Evolutionary conservation across 2,113 vertebrate species (phyloP), one percentile per base, ranked within the genome.

Genomic region (Pipra filicauda): DNA sequence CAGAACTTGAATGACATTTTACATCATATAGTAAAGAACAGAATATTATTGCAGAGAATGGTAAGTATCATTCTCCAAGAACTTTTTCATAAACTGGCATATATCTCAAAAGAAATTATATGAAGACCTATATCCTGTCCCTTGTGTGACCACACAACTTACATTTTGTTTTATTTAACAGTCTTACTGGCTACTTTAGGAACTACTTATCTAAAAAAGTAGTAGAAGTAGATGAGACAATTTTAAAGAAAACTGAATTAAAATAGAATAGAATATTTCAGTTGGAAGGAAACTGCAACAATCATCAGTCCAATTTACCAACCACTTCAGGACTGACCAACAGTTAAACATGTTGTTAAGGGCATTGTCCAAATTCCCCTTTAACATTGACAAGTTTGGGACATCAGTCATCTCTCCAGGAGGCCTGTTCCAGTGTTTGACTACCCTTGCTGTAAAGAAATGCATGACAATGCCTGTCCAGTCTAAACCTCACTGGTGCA

Each of bases 401-500:
- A 18, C 6, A 71, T 17, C 0, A 0, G 39, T 8, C 12, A n/a
- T 5, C 12, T 22, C 15, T 62, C 37, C 33, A 62, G 48, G 30
- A 82, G 82, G 27, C 6, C n/a, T 64, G 4, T 48, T 59, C 11
- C 15, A 58, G 19, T 11, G 20, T 69, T 52, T 69, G 44, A 15
- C 37, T 30, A 48, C 15, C 6, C 11, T 48, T 55, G 22, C 3
- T 9, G 22, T 43, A n/a, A 77, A 89, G 2, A 77, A 48, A 58
- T 58, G 2, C 9, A 69, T 28, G 8, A 8, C 44, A 24, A 54
- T 43, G 33, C 15, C 30, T 43, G 33, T 21, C 30, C 49, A 69
- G 12, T 39, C 39, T 82, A 28, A 64, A 49, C 9, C 24, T 70
- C 14, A 9, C 8, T 41, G 33, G 28, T 24, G 14, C 39, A 67